These are phyloP conservation scores for Eupristina koningsbergeri DNA, from an alignment of 1,140 invertebrate species.

Conservation along the genomic window DNA sequence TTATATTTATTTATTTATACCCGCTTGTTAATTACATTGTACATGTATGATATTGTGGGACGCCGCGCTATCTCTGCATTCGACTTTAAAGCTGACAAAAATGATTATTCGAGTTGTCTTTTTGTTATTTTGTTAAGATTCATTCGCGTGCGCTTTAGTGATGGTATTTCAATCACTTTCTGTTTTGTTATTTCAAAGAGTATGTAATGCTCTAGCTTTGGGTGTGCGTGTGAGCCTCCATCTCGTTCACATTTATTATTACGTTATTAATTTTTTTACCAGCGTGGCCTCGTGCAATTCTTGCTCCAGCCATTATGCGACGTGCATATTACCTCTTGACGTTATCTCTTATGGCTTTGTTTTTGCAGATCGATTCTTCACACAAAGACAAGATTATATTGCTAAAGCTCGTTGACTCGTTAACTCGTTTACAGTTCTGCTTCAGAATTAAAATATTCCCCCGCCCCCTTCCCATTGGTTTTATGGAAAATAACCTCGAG, in stretches of 20 bases:
- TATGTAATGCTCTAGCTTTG: slow-evolving; percentile 21
- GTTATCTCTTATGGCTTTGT: slow-evolving; percentile 25
- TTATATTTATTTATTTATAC: slow-evolving; percentile 47
- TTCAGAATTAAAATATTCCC: neutral
- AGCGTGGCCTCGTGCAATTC: neutral
- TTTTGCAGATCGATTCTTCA: slow-evolving; percentile 20
- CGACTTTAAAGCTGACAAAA: neutral
- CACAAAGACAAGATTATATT: slow-evolving; percentile 14
- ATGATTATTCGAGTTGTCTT: neutral
- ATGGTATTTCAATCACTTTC: slow-evolving; percentile 29
- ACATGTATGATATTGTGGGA: neutral
- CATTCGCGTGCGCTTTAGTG: neutral
- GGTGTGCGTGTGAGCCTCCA: slow-evolving; percentile 12
- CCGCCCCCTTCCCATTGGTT: neutral
- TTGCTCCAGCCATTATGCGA: neutral
- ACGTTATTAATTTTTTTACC: slow-evolving; percentile 30
- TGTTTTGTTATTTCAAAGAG: slow-evolving; percentile 35
- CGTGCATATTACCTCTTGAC: slow-evolving; percentile 27
- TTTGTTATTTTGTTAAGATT: no score
- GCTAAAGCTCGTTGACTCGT: neutral
- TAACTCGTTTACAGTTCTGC: neutral
- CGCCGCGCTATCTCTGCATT: neutral
- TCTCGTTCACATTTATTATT: slow-evolving; percentile 1
- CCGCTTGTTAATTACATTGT: slow-evolving; percentile 34
- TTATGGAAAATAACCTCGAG: neutral